Conservation (phyloP, 1,140 invertebrate genomes). For the Sitobion miscanthi region DNA sequence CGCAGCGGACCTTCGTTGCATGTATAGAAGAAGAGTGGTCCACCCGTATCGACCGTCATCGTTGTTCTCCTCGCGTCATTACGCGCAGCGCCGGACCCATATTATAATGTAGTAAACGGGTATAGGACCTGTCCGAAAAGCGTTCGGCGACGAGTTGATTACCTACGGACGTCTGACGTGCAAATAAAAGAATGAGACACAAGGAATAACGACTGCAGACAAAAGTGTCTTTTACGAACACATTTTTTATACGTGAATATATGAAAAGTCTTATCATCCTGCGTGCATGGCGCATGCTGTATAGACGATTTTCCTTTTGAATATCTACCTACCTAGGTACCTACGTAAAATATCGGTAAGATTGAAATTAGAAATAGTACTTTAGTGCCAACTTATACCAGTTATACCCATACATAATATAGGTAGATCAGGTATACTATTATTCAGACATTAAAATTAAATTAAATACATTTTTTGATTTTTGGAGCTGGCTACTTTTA, state of each 20-base stretch:
- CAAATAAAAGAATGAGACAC: neutral
- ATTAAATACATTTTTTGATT: neutral
- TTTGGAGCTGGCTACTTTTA: neutral
- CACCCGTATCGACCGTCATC: neutral
- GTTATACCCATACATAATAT: too few relatives aligned
- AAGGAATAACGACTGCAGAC: neutral
- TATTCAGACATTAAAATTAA: neutral
- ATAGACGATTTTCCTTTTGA: neutral
- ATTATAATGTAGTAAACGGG: constrained; percentile 6
- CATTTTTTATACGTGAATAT: neutral
- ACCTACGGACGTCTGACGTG: neutral
- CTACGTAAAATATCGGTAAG: neutral
- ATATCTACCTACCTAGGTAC: neutral
- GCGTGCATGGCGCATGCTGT: neutral
- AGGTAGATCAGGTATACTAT: neutral
- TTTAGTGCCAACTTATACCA: too few relatives aligned
- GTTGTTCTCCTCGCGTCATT: neutral
- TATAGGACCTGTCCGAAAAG: neutral
- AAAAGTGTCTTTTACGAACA: neutral
- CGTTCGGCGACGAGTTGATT: neutral
- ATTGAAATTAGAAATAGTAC: too few relatives aligned
- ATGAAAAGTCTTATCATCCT: neutral
- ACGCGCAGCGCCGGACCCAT: neutral
- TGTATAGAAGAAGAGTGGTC: neutral
- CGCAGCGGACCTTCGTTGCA: neutral